Base-by-base conservation (phyloP, 2,888 invertebrate genomes). In the Nomada flava region DNA sequence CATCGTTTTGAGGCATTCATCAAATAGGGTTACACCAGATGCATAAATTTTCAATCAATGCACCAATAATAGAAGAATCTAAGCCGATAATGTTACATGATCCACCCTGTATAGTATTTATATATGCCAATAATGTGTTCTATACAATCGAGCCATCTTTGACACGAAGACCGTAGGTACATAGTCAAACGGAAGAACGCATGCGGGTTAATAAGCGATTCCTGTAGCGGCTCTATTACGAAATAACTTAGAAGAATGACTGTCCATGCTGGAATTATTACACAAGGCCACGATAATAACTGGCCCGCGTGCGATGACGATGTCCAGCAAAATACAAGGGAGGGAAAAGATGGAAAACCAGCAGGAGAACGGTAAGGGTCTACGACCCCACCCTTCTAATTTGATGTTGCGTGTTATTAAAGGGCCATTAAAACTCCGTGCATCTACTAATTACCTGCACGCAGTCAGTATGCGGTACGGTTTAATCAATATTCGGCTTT, bases 331-430 rank as follows among this genome's bases (percentile, higher is more conserved):
- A 65, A 47, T 53, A 68, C 5, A 60, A 23, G 26, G 15, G 26
- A 18, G 42, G 62, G 50, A 62, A 81, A 79, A 64, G 77, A 68
- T 63, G 76, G 73, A 59, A 44, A 70, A 78, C 50, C 26, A 44
- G 44, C 52, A n/a, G 76, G 20, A 60, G 75, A 42, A 50, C 53
- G 59, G 57, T 47, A 42, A 67, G 84, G 88, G 89, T 89, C 88
- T 88, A 88, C 86, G 89, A 88, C 90, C 67, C 91, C 86, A 70
- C 71, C 86, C 85, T 90, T 90, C 89, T 90, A 90, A 90, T 92
- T 92, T 86, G 89, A 90, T 90, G 91, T 92, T 92, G 91, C 92
- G 90, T 92, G 92, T 91, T 91, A 91, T 91, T 92, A 91, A 91
- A 91, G 91, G 89, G 86, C 89, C 91, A 92, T 92, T 92, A 92